Percentiles rank a stretch among this genome's conserved stretches.
These are phyloP conservation scores for Charina bottae DNA, from an alignment of 2,113 vertebrate species.

Conservation along the genomic window DNA sequence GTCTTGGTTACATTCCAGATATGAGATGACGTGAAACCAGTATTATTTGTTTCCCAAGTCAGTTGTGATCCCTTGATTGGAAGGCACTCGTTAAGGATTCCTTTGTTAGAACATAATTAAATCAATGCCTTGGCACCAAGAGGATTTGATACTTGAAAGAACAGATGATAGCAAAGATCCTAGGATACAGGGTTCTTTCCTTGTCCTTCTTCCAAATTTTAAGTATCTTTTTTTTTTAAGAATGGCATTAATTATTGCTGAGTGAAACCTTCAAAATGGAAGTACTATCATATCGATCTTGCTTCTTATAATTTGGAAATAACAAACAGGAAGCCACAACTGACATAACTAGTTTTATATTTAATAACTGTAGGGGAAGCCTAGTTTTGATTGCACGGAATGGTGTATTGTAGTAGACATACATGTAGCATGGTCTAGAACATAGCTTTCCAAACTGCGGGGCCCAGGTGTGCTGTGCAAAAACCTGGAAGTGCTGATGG, in stretches of 20 bases:
- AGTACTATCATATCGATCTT: background rate
- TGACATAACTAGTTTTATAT: background rate
- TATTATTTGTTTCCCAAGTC: constrained; percentile 54
- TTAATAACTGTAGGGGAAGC: background rate
- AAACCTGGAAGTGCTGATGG: too few relatives aligned
- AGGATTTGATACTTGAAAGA: constrained; percentile 1
- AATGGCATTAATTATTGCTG: background rate
- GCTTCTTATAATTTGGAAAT: constrained; percentile 16
- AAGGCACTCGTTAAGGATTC: constrained; percentile 51
- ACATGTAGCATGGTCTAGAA: background rate
- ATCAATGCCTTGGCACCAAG: background rate
- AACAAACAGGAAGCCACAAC: background rate
- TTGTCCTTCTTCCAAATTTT: background rate
- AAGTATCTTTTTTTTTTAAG: background rate
- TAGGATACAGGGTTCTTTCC: background rate
- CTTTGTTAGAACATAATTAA: constrained; percentile 31
- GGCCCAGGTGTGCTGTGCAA: too few relatives aligned
- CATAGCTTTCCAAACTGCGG: too few relatives aligned
- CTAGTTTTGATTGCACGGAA: background rate
- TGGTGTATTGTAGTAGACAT: background rate
- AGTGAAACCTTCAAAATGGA: constrained; percentile 2
- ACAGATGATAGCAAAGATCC: background rate
- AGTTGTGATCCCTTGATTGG: constrained; percentile 37
- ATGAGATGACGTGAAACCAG: constrained; percentile 45
- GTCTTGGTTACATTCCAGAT: constrained; percentile 55